Evolutionary conservation across 2,797 vertebrate species (phyloP).

Genomic region (Alca torda): DNA sequence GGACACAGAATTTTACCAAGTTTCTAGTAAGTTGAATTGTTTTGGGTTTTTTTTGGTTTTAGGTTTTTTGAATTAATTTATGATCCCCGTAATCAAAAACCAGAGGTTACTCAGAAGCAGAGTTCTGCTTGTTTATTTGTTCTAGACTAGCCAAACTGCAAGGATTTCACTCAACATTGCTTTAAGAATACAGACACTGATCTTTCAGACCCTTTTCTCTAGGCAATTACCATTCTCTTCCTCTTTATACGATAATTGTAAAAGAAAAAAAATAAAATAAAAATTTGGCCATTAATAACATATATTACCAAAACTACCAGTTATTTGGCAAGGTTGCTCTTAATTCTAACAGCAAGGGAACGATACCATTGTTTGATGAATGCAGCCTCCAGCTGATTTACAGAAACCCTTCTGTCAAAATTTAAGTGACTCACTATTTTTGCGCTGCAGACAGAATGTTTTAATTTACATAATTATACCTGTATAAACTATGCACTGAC

Average conservation of each 20-base stretch:
- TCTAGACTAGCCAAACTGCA: not conserved
- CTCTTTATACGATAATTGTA: not conserved
- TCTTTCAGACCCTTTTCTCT: not conserved
- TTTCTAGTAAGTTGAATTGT: not conserved
- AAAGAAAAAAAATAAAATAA: not conserved
- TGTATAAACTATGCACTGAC: constrained; percentile 45
- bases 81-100: not conserved
- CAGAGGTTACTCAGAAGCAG: not conserved
- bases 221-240: not conserved
- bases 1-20: not conserved
- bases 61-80: not conserved
- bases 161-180: not conserved
- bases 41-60: not conserved
- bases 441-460: constrained; percentile 1
- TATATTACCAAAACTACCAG: not conserved
- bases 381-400: constrained; percentile 34
- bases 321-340: not conserved
- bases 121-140: not conserved
- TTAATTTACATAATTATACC: constrained; percentile 64
- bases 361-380: not conserved
- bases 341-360: not conserved
- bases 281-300: not conserved
- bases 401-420: constrained; percentile 53
- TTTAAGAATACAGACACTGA: not conserved
- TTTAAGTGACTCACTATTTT: constrained; percentile 50